Percentiles rank a stretch among this genome's conserved stretches.
Conservation (phyloP, 2,888 invertebrate genomes). For the Megalurothrips usitatus region DNA sequence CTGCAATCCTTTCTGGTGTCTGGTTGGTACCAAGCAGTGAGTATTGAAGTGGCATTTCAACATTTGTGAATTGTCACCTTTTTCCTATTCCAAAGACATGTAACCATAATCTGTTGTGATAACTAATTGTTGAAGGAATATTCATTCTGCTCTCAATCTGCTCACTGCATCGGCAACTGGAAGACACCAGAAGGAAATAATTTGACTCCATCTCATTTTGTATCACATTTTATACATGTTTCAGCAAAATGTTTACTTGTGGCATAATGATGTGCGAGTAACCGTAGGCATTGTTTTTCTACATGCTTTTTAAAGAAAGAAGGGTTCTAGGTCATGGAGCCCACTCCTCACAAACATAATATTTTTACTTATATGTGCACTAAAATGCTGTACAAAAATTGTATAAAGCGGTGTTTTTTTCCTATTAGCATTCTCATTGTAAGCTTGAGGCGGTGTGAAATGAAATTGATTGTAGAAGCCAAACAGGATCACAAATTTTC, state of each 20-base stretch:
- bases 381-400: not conserved
- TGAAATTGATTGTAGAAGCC: not conserved
- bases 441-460: not conserved
- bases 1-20: no score
- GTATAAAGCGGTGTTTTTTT: slow-evolving; percentile 10
- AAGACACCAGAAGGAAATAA: not conserved
- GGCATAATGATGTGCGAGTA: not conserved
- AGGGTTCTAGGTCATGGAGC: not conserved
- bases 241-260: not conserved
- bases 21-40: no score
- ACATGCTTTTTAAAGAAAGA: not conserved
- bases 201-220: not conserved
- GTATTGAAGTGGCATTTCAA: not conserved
- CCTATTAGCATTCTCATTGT: not conserved
- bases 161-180: not conserved
- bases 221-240: not conserved
- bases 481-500: not conserved
- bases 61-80: not conserved
- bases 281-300: not conserved
- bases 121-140: not conserved
- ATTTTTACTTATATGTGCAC: slow-evolving; percentile 19
- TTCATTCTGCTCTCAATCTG: not conserved
- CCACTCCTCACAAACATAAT: not conserved
- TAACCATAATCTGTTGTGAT: slow-evolving; percentile 7
- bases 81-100: slow-evolving; percentile 5